Evolutionary conservation across 2,797 vertebrate species (phyloP).

Genomic region (Hypotaenidia okinawae): DNA sequence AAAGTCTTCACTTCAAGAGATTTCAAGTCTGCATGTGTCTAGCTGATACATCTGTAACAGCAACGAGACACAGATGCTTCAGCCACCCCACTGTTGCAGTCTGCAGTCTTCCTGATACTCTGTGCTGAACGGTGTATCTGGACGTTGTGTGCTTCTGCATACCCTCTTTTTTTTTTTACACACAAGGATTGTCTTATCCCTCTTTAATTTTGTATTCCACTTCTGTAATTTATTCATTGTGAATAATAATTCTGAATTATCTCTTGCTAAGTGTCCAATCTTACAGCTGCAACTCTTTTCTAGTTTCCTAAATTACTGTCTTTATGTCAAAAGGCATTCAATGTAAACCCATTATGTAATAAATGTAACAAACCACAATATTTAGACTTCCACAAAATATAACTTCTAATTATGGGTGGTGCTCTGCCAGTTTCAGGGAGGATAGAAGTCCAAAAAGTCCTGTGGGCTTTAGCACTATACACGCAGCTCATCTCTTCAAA

Average conservation of each 20-base stretch:
- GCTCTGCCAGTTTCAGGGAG: not conserved
- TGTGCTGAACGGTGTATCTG: not conserved
- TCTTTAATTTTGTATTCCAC: not conserved
- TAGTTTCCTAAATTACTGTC: not conserved
- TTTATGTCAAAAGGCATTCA: not conserved
- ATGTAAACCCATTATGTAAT: not conserved
- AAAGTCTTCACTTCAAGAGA: not conserved
- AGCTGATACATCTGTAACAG: not conserved
- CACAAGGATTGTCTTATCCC: not conserved
- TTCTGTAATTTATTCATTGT: not conserved
- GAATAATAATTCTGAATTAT: not conserved
- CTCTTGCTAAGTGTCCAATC: not conserved
- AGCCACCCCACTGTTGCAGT: not conserved
- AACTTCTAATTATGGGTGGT: not conserved
- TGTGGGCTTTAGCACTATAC: not conserved
- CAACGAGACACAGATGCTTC: not conserved
- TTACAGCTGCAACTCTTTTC: not conserved
- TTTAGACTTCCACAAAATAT: not conserved
- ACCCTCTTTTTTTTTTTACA: not conserved
- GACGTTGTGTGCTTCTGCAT: conserved; percentile 12
- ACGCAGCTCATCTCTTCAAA: not conserved
- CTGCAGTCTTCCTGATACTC: not conserved
- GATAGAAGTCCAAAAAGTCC: not conserved
- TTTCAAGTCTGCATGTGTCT: not conserved
- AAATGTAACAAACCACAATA: not conserved